These are phyloP conservation scores for Chironomus tentans DNA, from an alignment of 2,888 invertebrate species.

Conservation along the genomic window DNA sequence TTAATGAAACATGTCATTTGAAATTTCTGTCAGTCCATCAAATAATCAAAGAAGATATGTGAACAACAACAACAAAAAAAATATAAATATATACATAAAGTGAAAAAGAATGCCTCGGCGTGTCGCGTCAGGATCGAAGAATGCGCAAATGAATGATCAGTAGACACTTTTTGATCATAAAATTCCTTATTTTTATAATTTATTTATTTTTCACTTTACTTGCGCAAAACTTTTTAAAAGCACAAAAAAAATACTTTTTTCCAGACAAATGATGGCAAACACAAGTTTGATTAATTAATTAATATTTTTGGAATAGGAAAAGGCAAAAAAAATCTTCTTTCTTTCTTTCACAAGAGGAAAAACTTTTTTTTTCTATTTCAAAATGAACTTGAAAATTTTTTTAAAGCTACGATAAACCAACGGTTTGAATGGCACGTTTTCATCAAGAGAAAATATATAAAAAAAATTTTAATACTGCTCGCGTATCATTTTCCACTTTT, in stretches of 20 bases:
- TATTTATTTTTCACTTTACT: background rate
- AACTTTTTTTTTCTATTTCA: background rate
- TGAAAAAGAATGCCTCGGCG: too few relatives aligned
- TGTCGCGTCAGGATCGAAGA: background rate
- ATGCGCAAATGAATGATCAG: background rate
- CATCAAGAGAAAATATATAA: background rate
- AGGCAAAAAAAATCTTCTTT: background rate
- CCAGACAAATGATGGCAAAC: too few relatives aligned
- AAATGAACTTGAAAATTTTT: constrained; percentile 3
- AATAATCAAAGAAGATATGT: background rate
- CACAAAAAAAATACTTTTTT: too few relatives aligned
- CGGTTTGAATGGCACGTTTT: constrained; percentile 2
- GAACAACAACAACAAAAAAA: background rate
- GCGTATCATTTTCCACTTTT: constrained; percentile 27
- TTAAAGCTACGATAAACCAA: background rate
- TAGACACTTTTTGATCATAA: background rate
- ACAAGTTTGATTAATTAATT: background rate
- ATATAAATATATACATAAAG: background rate
- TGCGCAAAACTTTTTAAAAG: background rate
- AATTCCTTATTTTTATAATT: background rate
- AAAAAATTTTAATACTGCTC: background rate
- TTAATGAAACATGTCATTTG: constrained; percentile 14
- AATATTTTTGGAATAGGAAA: background rate
- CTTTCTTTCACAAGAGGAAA: background rate
- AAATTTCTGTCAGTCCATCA: constrained; percentile 6